These are phyloP conservation scores for Masnerella sp. DNA, from an alignment of 2,888 invertebrate species.

Conservation along the genomic window DNA sequence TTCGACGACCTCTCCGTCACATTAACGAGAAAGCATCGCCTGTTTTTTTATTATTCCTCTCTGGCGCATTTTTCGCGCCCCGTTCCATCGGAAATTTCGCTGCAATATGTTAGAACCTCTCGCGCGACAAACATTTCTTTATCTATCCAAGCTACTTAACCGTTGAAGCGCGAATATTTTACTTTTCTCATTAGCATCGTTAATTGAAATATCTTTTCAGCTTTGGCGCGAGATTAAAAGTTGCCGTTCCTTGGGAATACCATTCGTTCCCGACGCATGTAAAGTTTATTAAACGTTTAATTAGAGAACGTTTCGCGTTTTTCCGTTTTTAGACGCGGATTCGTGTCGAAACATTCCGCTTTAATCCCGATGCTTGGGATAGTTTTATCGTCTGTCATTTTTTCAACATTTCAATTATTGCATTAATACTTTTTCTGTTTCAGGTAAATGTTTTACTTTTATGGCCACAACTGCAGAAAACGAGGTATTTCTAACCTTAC, in stretches of 20 bases:
- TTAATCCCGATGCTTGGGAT: too few relatives aligned
- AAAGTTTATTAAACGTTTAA: constrained; percentile 37
- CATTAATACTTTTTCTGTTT: not conserved
- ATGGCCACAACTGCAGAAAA: too few relatives aligned
- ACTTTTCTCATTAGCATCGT: constrained; percentile 32
- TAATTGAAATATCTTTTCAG: constrained; percentile 42
- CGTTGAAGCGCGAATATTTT: constrained; percentile 15
- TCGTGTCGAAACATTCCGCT: not conserved
- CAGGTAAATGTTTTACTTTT: not conserved
- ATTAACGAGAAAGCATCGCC: constrained; percentile 28
- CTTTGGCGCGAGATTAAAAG: constrained; percentile 28
- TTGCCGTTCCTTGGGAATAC: constrained; percentile 17
- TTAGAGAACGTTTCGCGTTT: constrained; percentile 12
- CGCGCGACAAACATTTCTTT: constrained; percentile 27
- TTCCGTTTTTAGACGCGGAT: not conserved
- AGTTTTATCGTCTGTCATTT: too few relatives aligned
- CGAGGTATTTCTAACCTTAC: too few relatives aligned
- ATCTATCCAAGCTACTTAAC: constrained; percentile 27
- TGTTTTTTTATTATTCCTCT: constrained; percentile 7
- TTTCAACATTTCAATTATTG: too few relatives aligned
- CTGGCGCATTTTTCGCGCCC: not conserved
- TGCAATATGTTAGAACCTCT: constrained; percentile 16
- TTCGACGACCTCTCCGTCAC: constrained; percentile 27
- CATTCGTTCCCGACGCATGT: constrained; percentile 21
- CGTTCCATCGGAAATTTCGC: not conserved